Percentiles rank a stretch among this genome's conserved stretches.
Conservation (phyloP, 2,888 invertebrate species). For the Nemapogon koenigi region DNA sequence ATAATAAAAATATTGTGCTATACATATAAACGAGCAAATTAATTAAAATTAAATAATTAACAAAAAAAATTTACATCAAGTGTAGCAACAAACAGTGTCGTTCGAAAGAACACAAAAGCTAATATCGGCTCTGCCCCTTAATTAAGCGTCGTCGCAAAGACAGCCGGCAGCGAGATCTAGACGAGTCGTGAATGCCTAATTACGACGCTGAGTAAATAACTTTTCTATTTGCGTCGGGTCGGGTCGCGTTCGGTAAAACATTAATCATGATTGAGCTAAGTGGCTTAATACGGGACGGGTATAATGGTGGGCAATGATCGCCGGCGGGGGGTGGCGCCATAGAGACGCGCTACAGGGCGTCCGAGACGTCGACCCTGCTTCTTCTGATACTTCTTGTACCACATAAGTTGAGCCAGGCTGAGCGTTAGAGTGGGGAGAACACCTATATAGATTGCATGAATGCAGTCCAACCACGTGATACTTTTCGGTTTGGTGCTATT, state of each 20-base stretch:
- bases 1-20: no score
- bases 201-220: slow-evolving; percentile 59
- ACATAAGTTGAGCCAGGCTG: no score
- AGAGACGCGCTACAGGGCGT: slow-evolving; percentile 43
- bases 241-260: slow-evolving; percentile 51
- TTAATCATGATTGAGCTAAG: slow-evolving; percentile 67
- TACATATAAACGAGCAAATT: no score
- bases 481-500: no score
- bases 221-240: slow-evolving; percentile 48
- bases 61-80: slow-evolving; percentile 4
- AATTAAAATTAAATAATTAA: no score
- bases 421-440: no score
- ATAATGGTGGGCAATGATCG: slow-evolving; percentile 61
- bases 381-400: slow-evolving; percentile 2
- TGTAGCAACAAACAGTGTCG: not conserved
- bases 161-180: slow-evolving; percentile 47
- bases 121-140: slow-evolving; percentile 8
- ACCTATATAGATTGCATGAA: no score
- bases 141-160: slow-evolving; percentile 27
- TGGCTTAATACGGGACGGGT: slow-evolving; percentile 62
- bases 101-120: slow-evolving; percentile 6
- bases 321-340: slow-evolving; percentile 53
- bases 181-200: slow-evolving; percentile 61
- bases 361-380: slow-evolving; percentile 26
- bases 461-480: no score